Evolutionary conservation across 2,888 invertebrate species (phyloP), one percentile per base, ranked within the genome.

Genomic region (Sthenelais limicola): DNA sequence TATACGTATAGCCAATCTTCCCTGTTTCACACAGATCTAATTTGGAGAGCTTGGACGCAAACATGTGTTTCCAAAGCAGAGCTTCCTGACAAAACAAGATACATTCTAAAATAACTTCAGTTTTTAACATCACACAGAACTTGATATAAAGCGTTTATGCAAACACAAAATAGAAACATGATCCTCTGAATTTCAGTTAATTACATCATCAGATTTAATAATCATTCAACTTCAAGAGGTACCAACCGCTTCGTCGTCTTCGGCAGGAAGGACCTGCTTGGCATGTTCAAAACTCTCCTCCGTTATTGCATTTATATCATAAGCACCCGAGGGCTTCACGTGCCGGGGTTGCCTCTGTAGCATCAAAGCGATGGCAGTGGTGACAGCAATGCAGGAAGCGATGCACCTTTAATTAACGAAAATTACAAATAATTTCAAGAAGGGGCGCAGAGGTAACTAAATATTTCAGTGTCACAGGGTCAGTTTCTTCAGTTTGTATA

Each of bases 1-100:
- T 86, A 75, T 81, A 84, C 0, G 85, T 85, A 75, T 81, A 82
- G 56, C 80, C 82, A n/a, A 80, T 78, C 32, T 74, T 78, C 1
- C 79, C 80, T 0, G 78, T 68, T 58, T 83, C 85, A 73, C 79
- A 80, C 4, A 86, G 78, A 51, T 82, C 73, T 32, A 85, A 72
- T 7, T 82, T 80, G 68, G 81, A 80, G n/a, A 86, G 52, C 7
- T 32, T 32, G 1, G 21, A 51, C 35, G 70, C 71, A 67, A 73
- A 72, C 74, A 76, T 72, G 67, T 72, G 33, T 5, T 68, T 1
- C 21, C 47, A 47, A 49, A 74, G 35, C 33, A 35, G 21, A 7
- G 5, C 52, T 21, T 51, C 21, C 48, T 68, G 51, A 33, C 9
- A 30, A 24, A 5, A 62, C 9, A 62, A 7, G n/a, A 32, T 26